A percentile compares a stretch with the other conserved stretches of the same genome.
Evolutionary conservation across 2,888 invertebrate genomes (phyloP).

Genomic region (Taphrorychus bicolor): DNA sequence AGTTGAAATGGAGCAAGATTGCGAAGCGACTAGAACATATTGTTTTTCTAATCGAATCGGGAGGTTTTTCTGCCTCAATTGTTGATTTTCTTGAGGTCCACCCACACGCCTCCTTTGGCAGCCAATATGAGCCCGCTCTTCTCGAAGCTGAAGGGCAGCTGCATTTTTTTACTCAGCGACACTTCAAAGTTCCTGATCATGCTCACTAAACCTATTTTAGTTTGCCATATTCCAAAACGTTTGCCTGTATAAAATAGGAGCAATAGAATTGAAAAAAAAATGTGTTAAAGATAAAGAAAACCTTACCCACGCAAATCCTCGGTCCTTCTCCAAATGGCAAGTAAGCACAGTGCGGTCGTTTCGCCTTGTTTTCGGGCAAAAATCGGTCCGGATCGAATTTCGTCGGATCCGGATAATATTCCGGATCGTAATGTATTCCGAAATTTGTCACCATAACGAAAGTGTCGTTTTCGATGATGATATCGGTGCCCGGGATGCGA

Average conservation of each 20-base stretch:
- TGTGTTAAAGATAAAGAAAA: background rate
- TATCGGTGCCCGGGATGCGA: slow-evolving; percentile 46
- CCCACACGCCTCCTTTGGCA: slow-evolving; percentile 47
- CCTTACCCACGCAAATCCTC: slow-evolving; percentile 64
- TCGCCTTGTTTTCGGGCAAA: slow-evolving; percentile 61
- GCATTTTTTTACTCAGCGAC: slow-evolving; percentile 33
- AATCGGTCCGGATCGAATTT: slow-evolving; percentile 70
- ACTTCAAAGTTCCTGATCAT: slow-evolving; percentile 37
- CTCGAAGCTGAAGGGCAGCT: slow-evolving; percentile 30
- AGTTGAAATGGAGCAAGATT: background rate
- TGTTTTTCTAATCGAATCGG: background rate
- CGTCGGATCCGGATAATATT: slow-evolving; percentile 64
- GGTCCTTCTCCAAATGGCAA: slow-evolving; percentile 66
- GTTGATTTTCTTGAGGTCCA: slow-evolving; percentile 41
- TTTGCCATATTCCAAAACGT: slow-evolving; percentile 51
- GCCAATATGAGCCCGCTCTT: slow-evolving; percentile 39
- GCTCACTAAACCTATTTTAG: slow-evolving; percentile 46
- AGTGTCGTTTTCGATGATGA: slow-evolving; percentile 43
- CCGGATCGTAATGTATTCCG: slow-evolving; percentile 50
- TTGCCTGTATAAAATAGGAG: slow-evolving; percentile 46
- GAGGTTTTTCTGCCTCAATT: background rate
- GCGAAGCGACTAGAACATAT: too few species aligned
- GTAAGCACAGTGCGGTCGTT: slow-evolving; percentile 35
- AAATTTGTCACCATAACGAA: slow-evolving; percentile 46
- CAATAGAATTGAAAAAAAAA: background rate